Evolutionary conservation across 2,797 vertebrate species (phyloP).

Genomic region (Typhlichthys subterraneus): DNA sequence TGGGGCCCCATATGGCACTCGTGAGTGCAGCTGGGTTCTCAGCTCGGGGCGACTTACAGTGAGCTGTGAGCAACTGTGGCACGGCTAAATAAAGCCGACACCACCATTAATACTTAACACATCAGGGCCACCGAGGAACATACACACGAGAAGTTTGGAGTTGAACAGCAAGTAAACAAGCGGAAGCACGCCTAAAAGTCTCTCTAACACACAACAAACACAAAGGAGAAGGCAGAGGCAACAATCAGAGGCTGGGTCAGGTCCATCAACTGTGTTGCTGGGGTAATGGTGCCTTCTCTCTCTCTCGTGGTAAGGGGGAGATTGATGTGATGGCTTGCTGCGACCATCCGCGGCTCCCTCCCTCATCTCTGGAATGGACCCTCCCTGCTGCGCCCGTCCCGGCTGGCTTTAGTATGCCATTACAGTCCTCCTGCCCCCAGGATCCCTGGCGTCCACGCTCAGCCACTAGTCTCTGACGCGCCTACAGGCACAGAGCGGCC

Average conservation of each 20-base stretch:
- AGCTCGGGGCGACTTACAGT: constrained; percentile 35
- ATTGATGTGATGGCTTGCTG: constrained; percentile 57
- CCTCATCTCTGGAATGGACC: constrained; percentile 15
- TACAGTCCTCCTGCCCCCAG: constrained; percentile 29
- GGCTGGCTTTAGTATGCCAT: constrained; percentile 45
- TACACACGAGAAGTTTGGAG: constrained; percentile 23
- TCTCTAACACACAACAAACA: constrained; percentile 27
- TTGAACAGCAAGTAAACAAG: constrained; percentile 41
- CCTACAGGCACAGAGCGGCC: constrained; percentile 31
- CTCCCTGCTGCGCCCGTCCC: constrained; percentile 34
- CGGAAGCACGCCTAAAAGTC: constrained; percentile 44
- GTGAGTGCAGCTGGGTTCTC: constrained; percentile 42
- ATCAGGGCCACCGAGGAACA: constrained; percentile 4
- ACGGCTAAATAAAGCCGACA: constrained; percentile 47
- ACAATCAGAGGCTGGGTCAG: constrained; percentile 17
- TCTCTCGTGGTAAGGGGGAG: constrained; percentile 42
- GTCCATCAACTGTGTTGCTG: constrained; percentile 39
- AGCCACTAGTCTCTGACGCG: constrained; percentile 10
- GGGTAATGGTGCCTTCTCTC: constrained; percentile 49
- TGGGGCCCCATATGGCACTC: constrained; percentile 52
- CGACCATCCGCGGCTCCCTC: constrained; percentile 35
- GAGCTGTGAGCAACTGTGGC: constrained; percentile 34
- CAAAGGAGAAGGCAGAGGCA: constrained; percentile 26
- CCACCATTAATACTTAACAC: constrained; percentile 51
- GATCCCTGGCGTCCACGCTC: constrained; percentile 20